Base-by-base conservation (phyloP, 1,140 invertebrate species). In the Calosoma granatense region DNA sequence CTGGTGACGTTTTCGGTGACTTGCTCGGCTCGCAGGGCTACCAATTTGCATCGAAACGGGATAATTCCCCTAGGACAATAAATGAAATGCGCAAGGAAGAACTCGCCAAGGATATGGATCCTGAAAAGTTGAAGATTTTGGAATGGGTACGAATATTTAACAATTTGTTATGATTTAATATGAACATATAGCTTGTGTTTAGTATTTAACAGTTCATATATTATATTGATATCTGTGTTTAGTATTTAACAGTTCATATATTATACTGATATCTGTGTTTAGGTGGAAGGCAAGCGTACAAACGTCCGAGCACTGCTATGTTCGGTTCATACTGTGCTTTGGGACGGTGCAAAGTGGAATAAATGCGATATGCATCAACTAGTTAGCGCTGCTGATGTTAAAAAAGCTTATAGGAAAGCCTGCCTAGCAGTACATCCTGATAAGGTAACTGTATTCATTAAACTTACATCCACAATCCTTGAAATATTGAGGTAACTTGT, bases 391-490 rank as follows among this genome's bases (percentile, higher is more conserved):
- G 85, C 84, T 1, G 92, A 98, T 73, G 96, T 98, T 12, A 99
- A 98, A 72, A 97, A 97, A 68, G 82, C 86, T 30, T 99, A 99
- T 73, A 78, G 94, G 36, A 93, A 90, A 71, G 97, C 97, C 19
- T 97, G 95, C 65, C 78, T 99, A 12, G 90, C 92, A 52, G 92
- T 98, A 22, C 97, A 99, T 81, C 97, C 97, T 0, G 97, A 99
- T 70, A 99, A 99, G 82, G 94, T 96, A 76, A 70, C n/a, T n/a
- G n/a, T n/a, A n/a, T n/a, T n/a, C n/a, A n/a, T 61, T 59, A 41
- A n/a, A n/a, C 53, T 22, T 62, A 22, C 55, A 14, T 26, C 26
- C 22, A 19, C n/a, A n/a, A n/a, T n/a, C n/a, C n/a, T n/a, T n/a
- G n/a, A n/a, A n/a, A n/a, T n/a, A n/a, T n/a, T n/a, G n/a, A n/a